Evolutionary conservation across 2,113 vertebrate species (phyloP), one percentile per base, ranked within the genome.

Genomic region (Scatophagus argus): DNA sequence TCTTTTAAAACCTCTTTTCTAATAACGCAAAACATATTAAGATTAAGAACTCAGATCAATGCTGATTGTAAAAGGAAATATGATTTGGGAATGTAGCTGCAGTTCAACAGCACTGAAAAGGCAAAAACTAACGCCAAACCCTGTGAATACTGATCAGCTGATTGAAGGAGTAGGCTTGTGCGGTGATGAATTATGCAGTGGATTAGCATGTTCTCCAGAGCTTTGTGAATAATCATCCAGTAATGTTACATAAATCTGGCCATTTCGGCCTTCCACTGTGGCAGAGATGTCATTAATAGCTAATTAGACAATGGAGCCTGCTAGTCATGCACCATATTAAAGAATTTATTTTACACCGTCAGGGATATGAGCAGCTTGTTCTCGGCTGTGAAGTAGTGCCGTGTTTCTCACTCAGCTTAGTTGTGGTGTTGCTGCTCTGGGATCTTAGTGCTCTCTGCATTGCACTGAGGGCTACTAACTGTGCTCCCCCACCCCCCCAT

Each of bases 121-220:
- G 51, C 39, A 63, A 67, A 83, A 75, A 16, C 17, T 14, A 19
- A 32, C 8, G 43, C 58, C 34, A 34, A 75, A 65, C 56, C 69
- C 46, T 9, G 27, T 82, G 58, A 79, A 82, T 89, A 67, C 82
- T 54, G 72, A 89, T 87, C 56, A 72, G 47, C 82, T 71, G 86
- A 80, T 56, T 74, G 36, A 60, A 46, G 46, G 36, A 58, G 55
- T 8, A 39, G 62, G 29, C 31, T 72, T 78, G 51, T 36, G 51
- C 32, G 2, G 54, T 27, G 68, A 80, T 89, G 77, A 91, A 88
- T 90, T 88, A 87, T 90, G 70, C 81, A 89, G 77, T 32, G 62
- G 69, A 83, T 88, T 85, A 84, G 54, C 78, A 36, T 38, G 74
- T 81, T 82, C 87, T 92, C 71, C 62, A 52, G 77, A 86, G 82